Base-by-base conservation (phyloP, 2,888 invertebrate genomes). In the Erebia palarica region DNA sequence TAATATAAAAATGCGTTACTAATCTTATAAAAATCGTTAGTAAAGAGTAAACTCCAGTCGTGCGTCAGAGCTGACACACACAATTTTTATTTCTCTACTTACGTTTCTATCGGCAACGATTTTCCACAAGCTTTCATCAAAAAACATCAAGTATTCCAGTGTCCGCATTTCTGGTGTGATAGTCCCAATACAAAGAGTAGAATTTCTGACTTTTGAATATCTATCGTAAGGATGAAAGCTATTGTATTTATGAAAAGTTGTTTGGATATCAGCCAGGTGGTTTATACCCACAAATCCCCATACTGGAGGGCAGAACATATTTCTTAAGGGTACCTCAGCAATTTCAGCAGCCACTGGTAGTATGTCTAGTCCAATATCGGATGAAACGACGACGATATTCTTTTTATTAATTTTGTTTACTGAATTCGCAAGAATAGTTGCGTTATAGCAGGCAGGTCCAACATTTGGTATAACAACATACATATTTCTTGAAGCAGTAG, bases 201-300 rank as follows among this genome's bases (percentile, higher is more conserved):
- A 94, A 73, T 90, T 89, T 68, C 79, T 88, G 4, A 93, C 92
- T 81, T 86, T 94, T 11, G 89, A 77, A 61, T 92, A 94, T 81
- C 94, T 90, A 68, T 82, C 82, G 76, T 93, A 94, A 0, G 95
- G 94, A 73, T 90, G 83, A 79, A 93, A 93, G 55, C 91, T 82
- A 75, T 94, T 86, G 72, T 93, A 93, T 79, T 89, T 92, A 77
- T 94, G 94, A 65, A 94, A 79, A n/a, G 93, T 93, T 58, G 92
- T 94, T 70, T 84, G 85, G 16, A 94, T 81, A 81, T 95, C 95
- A 8, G 95, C 89, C 69, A 94, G 89, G 51, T 94, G 91, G 78
- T 94, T 94, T 27, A 94, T 81, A 14, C 95, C 95, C 44, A 94
- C 87, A 76, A 94, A 95, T 10, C 95, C 95, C 95, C 95, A 95